These are phyloP conservation scores for Melitaea cinxia DNA, from an alignment of 1,140 invertebrate genomes.

Conservation along the genomic window DNA sequence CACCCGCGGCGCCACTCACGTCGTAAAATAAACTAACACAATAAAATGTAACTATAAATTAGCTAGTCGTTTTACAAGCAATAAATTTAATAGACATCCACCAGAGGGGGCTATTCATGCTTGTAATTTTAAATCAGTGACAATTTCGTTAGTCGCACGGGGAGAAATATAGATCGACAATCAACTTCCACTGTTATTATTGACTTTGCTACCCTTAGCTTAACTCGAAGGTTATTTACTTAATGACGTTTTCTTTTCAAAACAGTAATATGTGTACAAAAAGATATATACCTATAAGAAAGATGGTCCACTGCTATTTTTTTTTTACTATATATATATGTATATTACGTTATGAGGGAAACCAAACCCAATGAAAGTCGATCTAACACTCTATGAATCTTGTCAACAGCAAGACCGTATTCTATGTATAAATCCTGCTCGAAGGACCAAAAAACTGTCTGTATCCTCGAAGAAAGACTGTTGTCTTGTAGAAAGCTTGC, in stretches of 20 bases:
- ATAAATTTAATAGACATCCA: slow-evolving; percentile 74
- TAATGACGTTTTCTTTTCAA: slow-evolving; percentile 4
- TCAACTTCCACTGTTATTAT: slow-evolving; percentile 62
- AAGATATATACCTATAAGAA: too few species aligned
- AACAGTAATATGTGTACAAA: too few species aligned
- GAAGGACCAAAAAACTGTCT: too few species aligned
- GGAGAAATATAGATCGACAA: slow-evolving; percentile 59
- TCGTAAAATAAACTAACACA: slow-evolving; percentile 71
- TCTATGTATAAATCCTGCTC: too few species aligned
- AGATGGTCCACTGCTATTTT: too few species aligned
- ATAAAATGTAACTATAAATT: slow-evolving; percentile 79
- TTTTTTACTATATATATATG: too few species aligned
- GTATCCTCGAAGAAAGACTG: too few species aligned
- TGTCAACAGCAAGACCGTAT: too few species aligned
- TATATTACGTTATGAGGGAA: too few species aligned
- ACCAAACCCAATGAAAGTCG: too few species aligned
- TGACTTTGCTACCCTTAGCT: slow-evolving; percentile 44
- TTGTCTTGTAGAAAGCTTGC: too few species aligned
- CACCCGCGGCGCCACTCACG: slow-evolving; percentile 62
- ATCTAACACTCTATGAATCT: too few species aligned
- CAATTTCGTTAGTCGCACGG: slow-evolving; percentile 58
- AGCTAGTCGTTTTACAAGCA: slow-evolving; percentile 79
- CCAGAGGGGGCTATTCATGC: slow-evolving; percentile 51
- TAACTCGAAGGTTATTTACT: slow-evolving; percentile 14
- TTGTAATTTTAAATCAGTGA: slow-evolving; percentile 69